phyloP scores from a whole-genome alignment of 2,797 vertebrate species.

The Crenichthys baileyi region DNA sequence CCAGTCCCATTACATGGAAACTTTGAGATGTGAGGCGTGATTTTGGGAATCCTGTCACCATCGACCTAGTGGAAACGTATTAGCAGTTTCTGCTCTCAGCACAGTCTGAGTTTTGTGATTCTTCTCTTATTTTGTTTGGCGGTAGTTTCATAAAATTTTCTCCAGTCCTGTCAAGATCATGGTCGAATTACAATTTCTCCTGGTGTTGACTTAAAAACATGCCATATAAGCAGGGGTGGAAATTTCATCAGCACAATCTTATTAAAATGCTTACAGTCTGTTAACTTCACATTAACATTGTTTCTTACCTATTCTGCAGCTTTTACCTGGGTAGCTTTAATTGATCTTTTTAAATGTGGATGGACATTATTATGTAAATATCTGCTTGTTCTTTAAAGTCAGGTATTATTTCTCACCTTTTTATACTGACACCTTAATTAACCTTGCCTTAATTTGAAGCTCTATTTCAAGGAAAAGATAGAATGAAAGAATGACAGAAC shows the following conservation, averaged over 20 bases:
- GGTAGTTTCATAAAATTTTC: conserved; percentile 45
- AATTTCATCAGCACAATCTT: conserved; percentile 51
- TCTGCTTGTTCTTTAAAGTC: conserved; percentile 25
- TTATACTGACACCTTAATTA: conserved; percentile 48
- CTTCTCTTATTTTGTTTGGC: conserved; percentile 48
- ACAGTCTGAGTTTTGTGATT: conserved; percentile 32
- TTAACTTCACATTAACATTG: conserved; percentile 38
- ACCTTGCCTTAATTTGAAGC: conserved; percentile 38
- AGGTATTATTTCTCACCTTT: conserved; percentile 13
- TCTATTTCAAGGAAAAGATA: conserved; percentile 19
- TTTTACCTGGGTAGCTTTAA: conserved; percentile 19
- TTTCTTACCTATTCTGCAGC: conserved; percentile 37
- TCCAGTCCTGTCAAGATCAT: conserved; percentile 25
- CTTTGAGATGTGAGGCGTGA: conserved; percentile 34
- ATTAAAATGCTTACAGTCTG: conserved; percentile 42
- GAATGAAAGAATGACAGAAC: conserved; percentile 20
- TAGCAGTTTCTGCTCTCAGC: conserved; percentile 8
- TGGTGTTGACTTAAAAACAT: conserved; percentile 53
- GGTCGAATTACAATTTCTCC: conserved; percentile 46
- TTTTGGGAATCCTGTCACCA: conserved; percentile 17
- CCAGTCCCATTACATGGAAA: conserved; percentile 41
- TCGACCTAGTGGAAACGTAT: conserved; percentile 21
- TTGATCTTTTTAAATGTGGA: conserved; percentile 46
- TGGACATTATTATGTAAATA: conserved; percentile 59
- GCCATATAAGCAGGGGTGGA: conserved; percentile 33